Evolutionary conservation across 2,797 vertebrate species (phyloP), one percentile per base, ranked within the genome.

Genomic region (Muscicapa striata): DNA sequence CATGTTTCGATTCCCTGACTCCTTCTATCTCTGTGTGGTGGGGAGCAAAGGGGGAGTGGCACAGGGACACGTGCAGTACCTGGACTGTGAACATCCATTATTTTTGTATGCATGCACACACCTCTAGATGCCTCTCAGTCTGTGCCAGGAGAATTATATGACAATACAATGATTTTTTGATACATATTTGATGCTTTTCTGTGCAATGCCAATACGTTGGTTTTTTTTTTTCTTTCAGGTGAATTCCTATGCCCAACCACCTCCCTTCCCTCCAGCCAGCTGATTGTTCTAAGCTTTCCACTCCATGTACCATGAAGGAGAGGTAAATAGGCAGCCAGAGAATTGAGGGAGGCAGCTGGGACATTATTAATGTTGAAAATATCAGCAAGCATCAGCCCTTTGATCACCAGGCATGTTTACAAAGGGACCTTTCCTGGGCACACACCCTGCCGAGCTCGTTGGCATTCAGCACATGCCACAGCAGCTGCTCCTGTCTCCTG

Each of bases 291-390:
- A 77, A 93, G 58, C 73, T 58, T 91, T 64, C 72, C 48, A 88
- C 26, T 58, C 30, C 10, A 0, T 58, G 57, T 54, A 34, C 74
- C 72, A 5, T 34, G 74, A 84, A 73, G 77, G 62, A 63, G 18
- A 58, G 72, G 62, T 79, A 93, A 95, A 88, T 5, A 89, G 63
- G 68, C 49, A 92, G 87, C n/a, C 34, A 8, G 76, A 76, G 84
- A 91, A 90, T 70, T 27, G 68, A 83, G n/a, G 17, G 40, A 95
- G 89, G 94, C 93, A 95, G 74, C 89, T 81, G 85, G 93, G 94
- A 97, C 92, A 93, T 96, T 81, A 95, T 95, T 93, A 91, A 91
- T 91, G 86, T 74, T 86, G 87, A 69, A 95, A 95, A 89, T 93
- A 94, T 64, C 92, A 94, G 87, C 87, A 67, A 84, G 92, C 72